Base-by-base conservation (phyloP, 2,797 vertebrate genomes). In the Xenopus petersii region DNA sequence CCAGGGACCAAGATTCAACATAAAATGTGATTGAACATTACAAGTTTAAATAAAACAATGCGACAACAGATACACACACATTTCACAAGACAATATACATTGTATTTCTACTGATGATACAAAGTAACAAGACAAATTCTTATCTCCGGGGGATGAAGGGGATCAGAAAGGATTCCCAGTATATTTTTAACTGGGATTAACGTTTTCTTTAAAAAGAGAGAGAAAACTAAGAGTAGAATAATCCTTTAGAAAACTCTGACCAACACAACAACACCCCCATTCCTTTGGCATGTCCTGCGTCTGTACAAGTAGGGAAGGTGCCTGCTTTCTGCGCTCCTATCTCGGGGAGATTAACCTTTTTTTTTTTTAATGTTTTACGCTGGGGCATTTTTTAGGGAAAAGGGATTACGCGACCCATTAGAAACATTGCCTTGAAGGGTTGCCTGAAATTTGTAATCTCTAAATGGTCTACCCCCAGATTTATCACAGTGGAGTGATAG, bases 391-490 rank as follows among this genome's bases (percentile, higher is more conserved):
- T 61, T 68, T 74, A 47, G 24, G 61, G 33, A 24, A 4, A 54
- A 56, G 26, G 73, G 58, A 74, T 74, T 74, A 74, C 2, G 16
- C 59, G 47, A 63, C 24, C 73, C 58, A 74, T 74, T 74, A 74
- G 58, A 55, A 36, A 46, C 16, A 13, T 58, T 59, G 55, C 55
- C 55, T 62, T 17, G 46, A 67, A 55, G 36, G 65, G 56, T 33
- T 55, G 26, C 26, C 26, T 30, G 26, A 30, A 30, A 30, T 42
- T 56, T 69, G 15, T 69, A 75, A 30, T 30, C 26, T 30, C 26
- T 30, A 30, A 30, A 30, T 30, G 26, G 30, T 12, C 8, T 30
- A 2, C 26, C 4, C 12, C 16, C 24, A 2, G 49, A 51, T 51
- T 51, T 67, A 74, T 73, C 54, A 59, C 62, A 12, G 51, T 21